A percentile compares a stretch with the other conserved stretches of the same genome.
Conservation (phyloP, 2,113 vertebrate genomes). For the Clarias gariepinus region DNA sequence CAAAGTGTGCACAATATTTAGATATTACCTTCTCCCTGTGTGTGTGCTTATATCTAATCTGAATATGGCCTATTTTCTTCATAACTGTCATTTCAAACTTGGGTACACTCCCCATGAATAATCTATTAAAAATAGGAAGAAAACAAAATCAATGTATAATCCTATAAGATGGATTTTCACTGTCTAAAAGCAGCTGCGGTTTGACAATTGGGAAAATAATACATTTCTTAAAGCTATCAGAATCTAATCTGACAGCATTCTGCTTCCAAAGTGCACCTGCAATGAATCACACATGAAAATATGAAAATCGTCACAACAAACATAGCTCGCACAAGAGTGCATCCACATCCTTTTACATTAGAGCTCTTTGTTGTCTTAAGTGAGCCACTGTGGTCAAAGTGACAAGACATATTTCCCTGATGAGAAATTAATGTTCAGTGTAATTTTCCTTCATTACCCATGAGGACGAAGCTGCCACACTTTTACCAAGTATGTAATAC, state of each 20-base stretch:
- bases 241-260: constrained; percentile 43
- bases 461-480: neutral
- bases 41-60: neutral
- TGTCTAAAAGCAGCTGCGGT: constrained; percentile 7
- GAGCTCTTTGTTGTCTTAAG: constrained; percentile 9
- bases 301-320: neutral
- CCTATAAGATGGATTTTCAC: constrained; percentile 40
- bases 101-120: neutral
- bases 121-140: neutral
- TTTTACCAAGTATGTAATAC: neutral
- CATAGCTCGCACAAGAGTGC: neutral
- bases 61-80: neutral
- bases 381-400: constrained; percentile 31
- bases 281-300: constrained; percentile 1
- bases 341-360: constrained; percentile 12
- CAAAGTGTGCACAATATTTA: neutral
- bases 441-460: constrained; percentile 18
- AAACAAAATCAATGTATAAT: neutral
- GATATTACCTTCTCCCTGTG: neutral
- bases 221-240: constrained; percentile 37
- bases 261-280: constrained; percentile 4
- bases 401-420: constrained; percentile 17
- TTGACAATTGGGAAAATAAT: constrained; percentile 36
- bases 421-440: constrained; percentile 35
- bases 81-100: neutral